Evolutionary conservation across 2,888 invertebrate species (phyloP).

Genomic region (Alviniconcha strummeri): DNA sequence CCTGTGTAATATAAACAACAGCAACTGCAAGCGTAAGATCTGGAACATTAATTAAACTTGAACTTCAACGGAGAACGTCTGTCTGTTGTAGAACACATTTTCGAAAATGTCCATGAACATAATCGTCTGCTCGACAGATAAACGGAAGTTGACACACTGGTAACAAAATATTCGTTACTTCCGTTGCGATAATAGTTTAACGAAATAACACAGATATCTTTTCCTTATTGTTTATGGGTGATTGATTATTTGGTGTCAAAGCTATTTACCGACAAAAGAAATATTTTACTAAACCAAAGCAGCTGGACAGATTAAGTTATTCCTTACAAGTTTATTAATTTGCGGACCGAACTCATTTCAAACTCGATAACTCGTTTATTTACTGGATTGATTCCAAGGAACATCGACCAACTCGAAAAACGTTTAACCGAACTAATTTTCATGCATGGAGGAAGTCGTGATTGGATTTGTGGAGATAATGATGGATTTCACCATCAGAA

Average conservation of each 20-base stretch:
- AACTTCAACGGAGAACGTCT: background rate
- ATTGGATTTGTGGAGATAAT: background rate
- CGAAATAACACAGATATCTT: background rate
- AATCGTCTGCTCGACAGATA: constrained; percentile 24
- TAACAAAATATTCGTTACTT: background rate
- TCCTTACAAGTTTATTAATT: no score
- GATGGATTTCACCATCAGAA: no score
- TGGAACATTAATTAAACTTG: background rate
- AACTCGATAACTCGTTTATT: constrained; percentile 18
- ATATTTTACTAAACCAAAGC: no score
- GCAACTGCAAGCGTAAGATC: no score
- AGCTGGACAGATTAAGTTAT: no score
- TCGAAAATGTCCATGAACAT: background rate
- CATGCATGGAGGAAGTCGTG: background rate
- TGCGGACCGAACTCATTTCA: constrained; percentile 4
- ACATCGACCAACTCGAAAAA: constrained; percentile 1
- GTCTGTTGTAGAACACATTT: background rate
- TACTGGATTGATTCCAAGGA: constrained; percentile 32
- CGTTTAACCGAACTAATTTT: background rate
- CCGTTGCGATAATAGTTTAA: background rate
- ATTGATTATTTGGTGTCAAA: background rate
- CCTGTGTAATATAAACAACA: no score
- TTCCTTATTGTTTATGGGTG: background rate
- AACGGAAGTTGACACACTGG: constrained; percentile 19
- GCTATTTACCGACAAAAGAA: no score